Evolutionary conservation across 2,797 vertebrate species (phyloP), one percentile per base, ranked within the genome.

Genomic region (Myotis planiceps): DNA sequence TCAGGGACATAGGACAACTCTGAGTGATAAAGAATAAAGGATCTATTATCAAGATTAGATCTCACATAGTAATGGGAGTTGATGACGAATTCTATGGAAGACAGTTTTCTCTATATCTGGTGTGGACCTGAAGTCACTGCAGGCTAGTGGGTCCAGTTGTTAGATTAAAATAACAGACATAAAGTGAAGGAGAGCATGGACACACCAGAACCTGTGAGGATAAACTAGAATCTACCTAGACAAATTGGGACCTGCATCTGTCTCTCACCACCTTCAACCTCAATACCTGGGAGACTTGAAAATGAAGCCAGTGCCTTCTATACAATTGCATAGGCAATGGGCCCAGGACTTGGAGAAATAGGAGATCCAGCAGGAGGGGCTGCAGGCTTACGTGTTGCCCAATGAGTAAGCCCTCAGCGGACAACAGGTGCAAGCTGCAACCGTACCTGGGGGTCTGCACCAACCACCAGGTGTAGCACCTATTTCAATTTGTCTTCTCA

Each of bases 391-490:
- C 27, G 47, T 66, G 58, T 55, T 32, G 12, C 16, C 34, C 63
- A 4, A 6, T 3, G 53, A 91, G 18, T 29, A 45, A 47, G 42
- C 32, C 39, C 53, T 25, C 0, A 0, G 0, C 1, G 34, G 32
- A 60, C 25, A 25, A 58, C 12, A 58, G 39, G 49, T 16, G 5
- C 18, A 21, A 5, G n/a, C 13, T 68, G 9, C 49, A 53, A 29
- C 16, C 15, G 42, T 0, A 9, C 0, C 51, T 55, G 49, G 25
- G 1, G 2, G 37, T 47, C 65, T 65, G 18, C 19, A 65, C 51
- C 47, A 49, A 29, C 6, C n/a, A 71, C 29, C 37, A 72, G 45
- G n/a, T 71, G 2, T n/a, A 71, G 71, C 5, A 45, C 9, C 27
- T 27, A 14, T 27, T 25, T 91, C 27, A 34, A 23, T 47, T 69